Percentiles rank a stretch among this genome's conserved stretches.
phyloP scores from a whole-genome alignment of 2,113 vertebrate species.

The Mus spicilegus region DNA sequence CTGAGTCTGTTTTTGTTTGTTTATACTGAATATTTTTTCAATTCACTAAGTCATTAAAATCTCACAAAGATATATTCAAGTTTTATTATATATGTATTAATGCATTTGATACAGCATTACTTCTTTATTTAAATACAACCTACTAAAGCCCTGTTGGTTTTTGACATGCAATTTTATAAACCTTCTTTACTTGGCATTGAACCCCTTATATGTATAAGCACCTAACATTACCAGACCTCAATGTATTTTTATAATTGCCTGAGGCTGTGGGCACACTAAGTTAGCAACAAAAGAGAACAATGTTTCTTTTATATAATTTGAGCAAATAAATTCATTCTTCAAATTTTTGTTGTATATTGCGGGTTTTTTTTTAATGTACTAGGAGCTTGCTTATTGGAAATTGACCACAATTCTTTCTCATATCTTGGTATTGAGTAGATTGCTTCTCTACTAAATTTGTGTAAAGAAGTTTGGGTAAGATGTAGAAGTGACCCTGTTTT shows the following conservation, averaged over 20 bases:
- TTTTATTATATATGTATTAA: neutral
- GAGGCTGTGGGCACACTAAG: neutral
- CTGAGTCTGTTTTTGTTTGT: neutral
- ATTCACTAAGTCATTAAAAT: neutral
- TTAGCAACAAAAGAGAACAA: slow-evolving; percentile 17
- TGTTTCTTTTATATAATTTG: neutral
- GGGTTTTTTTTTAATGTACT: neutral
- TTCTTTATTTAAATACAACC: neutral
- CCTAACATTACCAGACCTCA: neutral
- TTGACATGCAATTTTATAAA: neutral
- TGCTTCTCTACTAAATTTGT: neutral
- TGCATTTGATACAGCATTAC: neutral
- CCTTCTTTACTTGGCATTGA: neutral
- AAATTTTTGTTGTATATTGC: neutral
- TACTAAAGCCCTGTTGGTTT: neutral
- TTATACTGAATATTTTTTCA: neutral
- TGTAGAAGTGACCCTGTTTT: neutral
- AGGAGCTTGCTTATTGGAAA: neutral
- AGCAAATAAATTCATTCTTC: slow-evolving; percentile 16
- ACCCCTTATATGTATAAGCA: neutral
- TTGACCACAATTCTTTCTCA: neutral
- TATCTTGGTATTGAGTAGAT: neutral
- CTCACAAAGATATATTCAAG: neutral
- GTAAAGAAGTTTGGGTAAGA: neutral
- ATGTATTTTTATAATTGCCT: neutral